Evolutionary conservation across 2,888 invertebrate species (phyloP).

Genomic region (Clitarchus hookeri): DNA sequence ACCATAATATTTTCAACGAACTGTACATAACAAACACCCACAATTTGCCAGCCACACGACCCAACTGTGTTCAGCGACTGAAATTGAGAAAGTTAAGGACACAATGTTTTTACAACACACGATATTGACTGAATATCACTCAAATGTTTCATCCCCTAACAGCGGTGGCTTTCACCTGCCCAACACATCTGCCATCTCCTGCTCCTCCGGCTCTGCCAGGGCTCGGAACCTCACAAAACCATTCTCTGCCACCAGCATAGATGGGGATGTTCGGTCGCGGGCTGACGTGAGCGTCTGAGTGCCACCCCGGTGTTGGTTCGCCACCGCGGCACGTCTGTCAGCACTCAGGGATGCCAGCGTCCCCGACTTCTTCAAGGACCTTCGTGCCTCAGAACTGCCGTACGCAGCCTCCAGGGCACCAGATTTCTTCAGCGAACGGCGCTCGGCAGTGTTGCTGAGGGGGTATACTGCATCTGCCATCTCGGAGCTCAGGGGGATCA

Average conservation of each 20-base stretch:
- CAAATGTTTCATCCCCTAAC: too few relatives aligned
- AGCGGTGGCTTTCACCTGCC: conserved; percentile 33
- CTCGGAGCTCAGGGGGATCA: conserved; percentile 55
- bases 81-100: too few relatives aligned
- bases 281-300: conserved; percentile 37
- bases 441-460: conserved; percentile 56
- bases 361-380: conserved; percentile 36
- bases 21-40: background rate
- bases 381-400: conserved; percentile 25
- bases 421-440: conserved; percentile 36
- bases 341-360: conserved; percentile 35
- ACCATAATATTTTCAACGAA: conserved; percentile 8
- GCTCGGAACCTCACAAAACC: conserved; percentile 86
- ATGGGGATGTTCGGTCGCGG: conserved; percentile 50
- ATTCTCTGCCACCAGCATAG: conserved; percentile 89
- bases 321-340: conserved; percentile 27
- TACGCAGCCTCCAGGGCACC: conserved; percentile 38
- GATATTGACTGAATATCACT: too few relatives aligned
- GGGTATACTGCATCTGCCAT: conserved; percentile 53
- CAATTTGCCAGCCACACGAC: background rate
- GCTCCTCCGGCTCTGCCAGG: conserved; percentile 58
- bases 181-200: conserved; percentile 34
- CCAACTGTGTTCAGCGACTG: background rate
- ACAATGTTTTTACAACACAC: too few relatives aligned
- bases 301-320: conserved; percentile 35